Base-by-base conservation (phyloP, 2,797 vertebrate genomes). In the Australoheros facetus region DNA sequence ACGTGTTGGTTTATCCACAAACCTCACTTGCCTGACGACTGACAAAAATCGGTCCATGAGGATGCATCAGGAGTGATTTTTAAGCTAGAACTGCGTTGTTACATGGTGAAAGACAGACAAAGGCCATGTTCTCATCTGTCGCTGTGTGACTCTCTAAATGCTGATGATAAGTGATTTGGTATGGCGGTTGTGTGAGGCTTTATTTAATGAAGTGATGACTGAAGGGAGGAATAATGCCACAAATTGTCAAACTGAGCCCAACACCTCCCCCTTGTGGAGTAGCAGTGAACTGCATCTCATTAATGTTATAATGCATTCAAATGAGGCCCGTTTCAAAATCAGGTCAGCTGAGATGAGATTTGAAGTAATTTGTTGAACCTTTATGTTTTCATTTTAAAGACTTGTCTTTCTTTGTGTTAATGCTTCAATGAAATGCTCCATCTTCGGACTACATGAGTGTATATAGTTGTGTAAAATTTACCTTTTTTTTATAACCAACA, bases 1-100 rank as follows among this genome's bases (percentile, higher is more conserved):
- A 91, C 82, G 82, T 91, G 92, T 93, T 87, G 88, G 78, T 89
- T 90, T 91, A 80, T 89, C 84, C 80, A 39, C 85, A 91, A 84
- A 89, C 87, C 87, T 80, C 73, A 73, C 83, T 81, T 11, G 56
- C 85, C 48, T 34, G 78, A 84, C 54, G 80, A 85, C 72, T 73
- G 80, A 89, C 81, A 77, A 84, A 37, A 89, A 82, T 81, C 80
- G 32, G 80, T 81, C 30, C 21, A 34, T 54, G 7, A 28, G 37
- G 58, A 79, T 56, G 64, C 75, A 57, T 73, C 70, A 5, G 62
- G 45, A 66, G 72, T 10, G 76, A 83, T 87, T 76, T 66, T 59
- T 58, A 37, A 48, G 69, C 62, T 26, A 1, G 42, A 70, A 54
- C 19, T 30, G 70, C n/a, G 70, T 21, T 7, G 48, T 37, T 59